Evolutionary conservation across 2,797 vertebrate species (phyloP), one percentile per base, ranked within the genome.

Genomic region (Gobionotothen gibberifrons): DNA sequence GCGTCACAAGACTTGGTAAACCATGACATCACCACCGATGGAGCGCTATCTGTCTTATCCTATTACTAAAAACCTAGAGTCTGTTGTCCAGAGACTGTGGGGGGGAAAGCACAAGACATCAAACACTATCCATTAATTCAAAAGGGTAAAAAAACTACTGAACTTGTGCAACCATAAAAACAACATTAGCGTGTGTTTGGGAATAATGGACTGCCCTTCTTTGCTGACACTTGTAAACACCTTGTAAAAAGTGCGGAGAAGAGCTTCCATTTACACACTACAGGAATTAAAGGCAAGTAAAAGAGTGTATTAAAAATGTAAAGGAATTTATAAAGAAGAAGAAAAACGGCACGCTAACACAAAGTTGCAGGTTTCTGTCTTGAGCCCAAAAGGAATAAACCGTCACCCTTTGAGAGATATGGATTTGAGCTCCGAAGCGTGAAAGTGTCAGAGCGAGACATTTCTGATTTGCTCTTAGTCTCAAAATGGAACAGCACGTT

Each of bases 181-280:
- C 26, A 74, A 69, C 3, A 2, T 36, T 9, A 3, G 47, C 84
- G 66, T 65, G 39, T 49, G 39, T 68, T 68, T 76, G 69, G 2
- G 64, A 66, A 21, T 46, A 36, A 69, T 49, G 78, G 78, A 71
- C 14, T 55, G n/a, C 53, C 62, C 68, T 72, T 76, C 3, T 22
- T 54, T 74, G 67, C 59, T 36, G 52, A 85, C 59, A 71, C 71
- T 79, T 68, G 32, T 55, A 66, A 66, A 79, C 15, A 0, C 75
- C 72, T 74, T 59, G 53, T 74, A 69, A 82, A 85, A 89, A 81
- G 83, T 84, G 84, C 83, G 79, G 49, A 74, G 58, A 85, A 80
- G 73, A 86, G 53, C 69, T 44, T 89, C 75, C 48, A 61, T 69
- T 74, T 22, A 76, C 61, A 36, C 52, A 65, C 82, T n/a, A 60